phyloP scores from a whole-genome alignment of 1,140 invertebrate species.

The Scaptomyza hsui region DNA sequence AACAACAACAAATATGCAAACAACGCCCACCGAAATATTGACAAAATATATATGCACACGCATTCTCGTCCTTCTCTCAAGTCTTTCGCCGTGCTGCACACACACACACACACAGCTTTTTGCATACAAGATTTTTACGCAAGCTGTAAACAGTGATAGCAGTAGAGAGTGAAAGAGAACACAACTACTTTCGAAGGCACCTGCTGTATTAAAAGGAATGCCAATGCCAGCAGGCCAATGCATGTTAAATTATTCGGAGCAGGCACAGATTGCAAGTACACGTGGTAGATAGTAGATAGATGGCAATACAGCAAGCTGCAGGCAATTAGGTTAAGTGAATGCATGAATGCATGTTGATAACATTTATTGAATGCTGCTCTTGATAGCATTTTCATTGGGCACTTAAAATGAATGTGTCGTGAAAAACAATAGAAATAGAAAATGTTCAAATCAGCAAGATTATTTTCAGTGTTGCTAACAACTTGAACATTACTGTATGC shows the following conservation, averaged over 20 bases:
- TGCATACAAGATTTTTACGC: conserved; percentile 53
- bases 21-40: conserved; percentile 66
- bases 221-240: conserved; percentile 44
- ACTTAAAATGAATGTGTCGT: too few relatives aligned
- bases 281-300: neutral
- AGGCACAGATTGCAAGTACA: neutral
- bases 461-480: neutral
- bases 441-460: too few relatives aligned
- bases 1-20: conserved; percentile 49
- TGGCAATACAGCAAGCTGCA: conserved; percentile 10
- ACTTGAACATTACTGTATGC: neutral
- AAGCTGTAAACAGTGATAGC: conserved; percentile 45
- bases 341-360: conserved; percentile 1
- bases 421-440: neutral
- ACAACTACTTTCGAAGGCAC: neutral
- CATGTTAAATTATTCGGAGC: conserved; percentile 37
- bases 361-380: neutral
- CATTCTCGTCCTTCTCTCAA: neutral
- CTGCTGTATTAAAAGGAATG: conserved; percentile 22
- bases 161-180: neutral
- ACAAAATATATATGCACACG: conserved; percentile 51
- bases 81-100: neutral
- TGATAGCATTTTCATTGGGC: too few relatives aligned
- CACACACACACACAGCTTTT: conserved; percentile 9
- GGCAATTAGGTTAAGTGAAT: conserved; percentile 24